A percentile compares a stretch with the other conserved stretches of the same genome.
Evolutionary conservation across 1,140 invertebrate species (phyloP).

Genomic region (Cryptotermes secundus): DNA sequence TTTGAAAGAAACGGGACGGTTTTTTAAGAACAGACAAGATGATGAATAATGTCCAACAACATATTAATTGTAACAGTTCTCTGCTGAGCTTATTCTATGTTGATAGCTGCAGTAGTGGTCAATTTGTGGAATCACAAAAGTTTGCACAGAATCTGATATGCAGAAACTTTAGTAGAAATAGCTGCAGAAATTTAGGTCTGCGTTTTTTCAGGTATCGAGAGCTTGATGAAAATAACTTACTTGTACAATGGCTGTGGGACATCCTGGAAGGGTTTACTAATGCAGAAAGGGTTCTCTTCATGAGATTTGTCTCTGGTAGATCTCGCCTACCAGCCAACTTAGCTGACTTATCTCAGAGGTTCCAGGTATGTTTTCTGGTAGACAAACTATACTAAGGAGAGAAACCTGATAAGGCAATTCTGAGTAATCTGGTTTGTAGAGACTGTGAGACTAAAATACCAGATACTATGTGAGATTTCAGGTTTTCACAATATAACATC

Average conservation of each 20-base stretch:
- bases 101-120: too few relatives aligned
- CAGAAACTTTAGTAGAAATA: neutral
- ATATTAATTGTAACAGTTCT: neutral
- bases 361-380: conserved; percentile 55
- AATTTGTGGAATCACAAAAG: neutral
- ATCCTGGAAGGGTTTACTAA: conserved; percentile 64
- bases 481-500: too few relatives aligned
- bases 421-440: too few relatives aligned
- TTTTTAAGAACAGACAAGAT: too few relatives aligned
- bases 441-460: too few relatives aligned
- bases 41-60: too few relatives aligned
- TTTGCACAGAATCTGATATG: neutral
- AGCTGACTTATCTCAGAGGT: conserved; percentile 65
- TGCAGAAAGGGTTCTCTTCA: conserved; percentile 65
- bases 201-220: conserved; percentile 58
- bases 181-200: neutral
- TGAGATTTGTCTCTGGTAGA: conserved; percentile 68
- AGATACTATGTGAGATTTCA: too few relatives aligned
- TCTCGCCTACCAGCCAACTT: conserved; percentile 65
- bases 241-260: conserved; percentile 67
- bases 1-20: too few relatives aligned
- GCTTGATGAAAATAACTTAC: conserved; percentile 59
- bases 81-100: neutral
- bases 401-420: neutral
- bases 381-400: neutral